phyloP scores from a whole-genome alignment of 1,140 invertebrate genomes.

The Oedothorax gibbosus region DNA sequence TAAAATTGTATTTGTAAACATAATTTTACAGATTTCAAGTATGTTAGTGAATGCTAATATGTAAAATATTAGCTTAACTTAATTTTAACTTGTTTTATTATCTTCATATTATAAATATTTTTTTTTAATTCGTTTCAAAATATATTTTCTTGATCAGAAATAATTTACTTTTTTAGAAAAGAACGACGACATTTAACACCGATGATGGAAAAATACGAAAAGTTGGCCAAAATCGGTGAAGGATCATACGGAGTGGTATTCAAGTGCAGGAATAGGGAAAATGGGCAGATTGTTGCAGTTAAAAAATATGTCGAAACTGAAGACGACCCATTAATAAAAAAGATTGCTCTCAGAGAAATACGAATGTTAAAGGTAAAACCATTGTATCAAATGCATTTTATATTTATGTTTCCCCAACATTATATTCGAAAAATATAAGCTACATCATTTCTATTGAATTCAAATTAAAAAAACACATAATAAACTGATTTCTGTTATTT shows the following conservation, averaged over 20 bases:
- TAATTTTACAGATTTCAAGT: no score
- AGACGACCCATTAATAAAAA: conserved; percentile 97
- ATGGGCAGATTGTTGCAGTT: conserved; percentile 96
- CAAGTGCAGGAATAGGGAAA: conserved; percentile 97
- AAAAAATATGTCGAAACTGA: conserved; percentile 99
- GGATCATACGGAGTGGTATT: conserved; percentile 99
- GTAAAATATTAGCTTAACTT: not conserved
- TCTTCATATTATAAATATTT: not conserved
- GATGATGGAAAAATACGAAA: conserved; percentile 97
- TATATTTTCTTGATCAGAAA: not conserved
- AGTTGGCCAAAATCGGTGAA: conserved; percentile 95
- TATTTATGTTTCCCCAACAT: no score
- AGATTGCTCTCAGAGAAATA: conserved; percentile 98
- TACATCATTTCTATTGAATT: no score
- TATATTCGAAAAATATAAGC: no score
- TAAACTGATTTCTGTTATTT: no score
- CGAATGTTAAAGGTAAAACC: conserved; percentile 91
- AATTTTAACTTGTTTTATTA: not conserved
- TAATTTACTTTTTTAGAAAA: conserved; percentile 29
- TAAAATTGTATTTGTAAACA: no score
- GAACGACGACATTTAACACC: conserved; percentile 43
- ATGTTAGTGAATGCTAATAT: not conserved
- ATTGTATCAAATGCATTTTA: not conserved
- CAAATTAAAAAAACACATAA: no score
- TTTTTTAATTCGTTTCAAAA: not conserved